phyloP scores from a whole-genome alignment of 2,888 invertebrate genomes.

The Sphinx pinastri region DNA sequence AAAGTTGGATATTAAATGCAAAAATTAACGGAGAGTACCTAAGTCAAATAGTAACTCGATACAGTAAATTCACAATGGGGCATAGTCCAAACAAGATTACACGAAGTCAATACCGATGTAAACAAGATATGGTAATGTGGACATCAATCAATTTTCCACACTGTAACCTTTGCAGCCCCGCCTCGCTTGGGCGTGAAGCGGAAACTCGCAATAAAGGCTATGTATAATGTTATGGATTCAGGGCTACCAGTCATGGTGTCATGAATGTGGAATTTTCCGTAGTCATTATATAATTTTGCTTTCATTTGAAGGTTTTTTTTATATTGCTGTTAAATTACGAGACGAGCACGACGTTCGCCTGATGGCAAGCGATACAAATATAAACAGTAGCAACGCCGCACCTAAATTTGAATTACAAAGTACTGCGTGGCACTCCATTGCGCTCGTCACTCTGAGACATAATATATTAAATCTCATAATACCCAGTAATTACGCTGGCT shows the following conservation, averaged over 20 bases:
- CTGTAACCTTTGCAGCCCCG: constrained; percentile 17
- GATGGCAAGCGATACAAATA: no score
- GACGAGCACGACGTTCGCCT: no score
- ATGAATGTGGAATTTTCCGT: background rate
- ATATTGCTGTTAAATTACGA: background rate
- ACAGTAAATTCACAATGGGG: no score
- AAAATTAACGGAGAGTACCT: no score
- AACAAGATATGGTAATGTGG: constrained; percentile 55
- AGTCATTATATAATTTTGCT: background rate
- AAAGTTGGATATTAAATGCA: no score
- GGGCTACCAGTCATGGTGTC: background rate
- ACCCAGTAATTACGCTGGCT: no score
- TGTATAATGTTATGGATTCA: background rate
- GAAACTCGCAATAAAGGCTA: background rate
- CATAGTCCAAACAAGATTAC: constrained; percentile 8
- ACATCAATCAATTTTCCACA: constrained; percentile 61
- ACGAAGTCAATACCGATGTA: constrained; percentile 47
- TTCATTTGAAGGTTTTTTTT: background rate
- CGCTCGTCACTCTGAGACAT: no score
- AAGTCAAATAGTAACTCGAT: no score
- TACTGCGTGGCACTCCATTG: no score
- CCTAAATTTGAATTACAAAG: no score
- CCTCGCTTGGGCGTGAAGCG: background rate
- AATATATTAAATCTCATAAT: no score
- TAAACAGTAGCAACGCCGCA: no score